These are phyloP conservation scores for Lucinisca nassula DNA, from an alignment of 2,888 invertebrate genomes.

Conservation along the genomic window DNA sequence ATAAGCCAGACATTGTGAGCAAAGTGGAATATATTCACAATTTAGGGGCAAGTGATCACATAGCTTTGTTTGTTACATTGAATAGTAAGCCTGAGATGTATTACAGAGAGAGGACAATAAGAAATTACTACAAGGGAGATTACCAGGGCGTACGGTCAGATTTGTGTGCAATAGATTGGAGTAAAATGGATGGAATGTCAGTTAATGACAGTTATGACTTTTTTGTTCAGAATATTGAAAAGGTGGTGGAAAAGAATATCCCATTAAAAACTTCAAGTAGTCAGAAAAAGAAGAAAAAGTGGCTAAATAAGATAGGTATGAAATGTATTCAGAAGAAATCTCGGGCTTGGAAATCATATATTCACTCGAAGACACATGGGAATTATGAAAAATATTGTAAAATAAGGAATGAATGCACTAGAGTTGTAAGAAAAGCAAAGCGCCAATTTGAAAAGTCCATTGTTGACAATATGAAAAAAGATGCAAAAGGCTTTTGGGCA, in stretches of 20 bases:
- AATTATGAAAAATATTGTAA: no score
- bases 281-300: no score
- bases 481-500: no score
- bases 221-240: neutral
- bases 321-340: no score
- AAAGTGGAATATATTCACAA: neutral
- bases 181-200: neutral
- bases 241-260: conserved; percentile 5
- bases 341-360: no score
- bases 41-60: neutral
- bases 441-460: no score
- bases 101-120: neutral
- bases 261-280: no score
- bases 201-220: neutral
- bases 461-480: no score
- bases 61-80: neutral
- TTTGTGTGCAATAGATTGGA: conserved; percentile 6
- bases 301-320: no score
- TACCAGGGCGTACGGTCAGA: neutral
- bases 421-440: no score
- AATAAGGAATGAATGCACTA: no score
- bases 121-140: neutral
- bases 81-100: neutral
- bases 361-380: no score
- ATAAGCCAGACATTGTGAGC: neutral